Evolutionary conservation across 1,140 invertebrate genomes (phyloP), one percentile per base, ranked within the genome.

Genomic region (Cydia splendana): DNA sequence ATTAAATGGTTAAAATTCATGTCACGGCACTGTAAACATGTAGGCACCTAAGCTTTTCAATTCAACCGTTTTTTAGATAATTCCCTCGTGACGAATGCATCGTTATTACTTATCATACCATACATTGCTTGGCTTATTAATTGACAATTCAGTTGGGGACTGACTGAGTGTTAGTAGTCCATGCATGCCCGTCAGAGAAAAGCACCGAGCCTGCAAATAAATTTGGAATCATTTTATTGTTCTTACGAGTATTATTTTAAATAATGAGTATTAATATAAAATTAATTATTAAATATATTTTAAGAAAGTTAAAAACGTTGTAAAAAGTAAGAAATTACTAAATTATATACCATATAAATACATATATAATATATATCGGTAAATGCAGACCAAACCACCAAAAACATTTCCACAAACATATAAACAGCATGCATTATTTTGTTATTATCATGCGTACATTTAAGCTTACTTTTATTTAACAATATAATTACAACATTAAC

Each of bases 181-280:
- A 90, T 89, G 89, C 91, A 92, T 87, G 78, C 80, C 84, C 78
- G 82, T 91, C 89, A 92, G 79, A 91, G 85, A 87, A 89, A 92
- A 91, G 89, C 91, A 86, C 91, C 89, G 83, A 88, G 85, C 83
- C 90, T 92, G 90, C 75, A 91, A 90, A 89, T 51, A 90, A 87
- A 84, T 75, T 77, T 82, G 48, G 42, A 80, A 75, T 69, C 69
- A 74, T 79, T 77, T 74, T 45, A 80, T n/a, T 77, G 57, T 20
- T 42, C 30, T 9, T 24, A 62, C 6, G 57, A 62, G 9, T 62
- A 62, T 62, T 62, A 62, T 62, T 24, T 62, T 62, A 18, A 12
- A 53, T n/a, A n/a, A 53, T 18, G 51, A 53, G 51, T 18, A 53
- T 53, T 53, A 53, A 53, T n/a, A 53, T 18, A 53, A n/a, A 53